Percentiles rank a stretch among this genome's conserved stretches.
Evolutionary conservation across 2,888 invertebrate genomes (phyloP).

Genomic region (Morpho helenor): DNA sequence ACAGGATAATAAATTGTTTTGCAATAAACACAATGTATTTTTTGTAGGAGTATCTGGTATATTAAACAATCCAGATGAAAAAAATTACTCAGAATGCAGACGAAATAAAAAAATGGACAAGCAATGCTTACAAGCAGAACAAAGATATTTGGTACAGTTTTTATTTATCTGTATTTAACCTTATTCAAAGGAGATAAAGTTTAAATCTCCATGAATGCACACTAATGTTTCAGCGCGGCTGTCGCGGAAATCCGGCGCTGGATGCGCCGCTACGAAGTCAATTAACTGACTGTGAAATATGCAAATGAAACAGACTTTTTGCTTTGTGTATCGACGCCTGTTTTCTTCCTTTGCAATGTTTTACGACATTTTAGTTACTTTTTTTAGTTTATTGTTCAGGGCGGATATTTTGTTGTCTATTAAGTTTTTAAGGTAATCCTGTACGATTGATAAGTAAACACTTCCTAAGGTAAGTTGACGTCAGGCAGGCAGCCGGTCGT

Average conservation of each 20-base stretch:
- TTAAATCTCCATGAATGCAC: conserved; percentile 7
- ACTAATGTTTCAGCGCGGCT: conserved; percentile 20
- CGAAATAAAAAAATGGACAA: conserved; percentile 22
- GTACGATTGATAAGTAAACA: no score
- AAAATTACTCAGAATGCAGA: conserved; percentile 4
- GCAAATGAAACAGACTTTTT: conserved; percentile 42
- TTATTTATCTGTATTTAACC: not conserved
- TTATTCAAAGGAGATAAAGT: conserved; percentile 12
- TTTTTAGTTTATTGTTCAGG: no score
- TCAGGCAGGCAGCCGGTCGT: no score
- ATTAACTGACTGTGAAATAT: conserved; percentile 60
- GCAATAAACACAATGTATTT: no score
- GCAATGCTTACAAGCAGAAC: conserved; percentile 16
- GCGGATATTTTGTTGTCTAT: no score
- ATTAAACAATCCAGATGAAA: not conserved
- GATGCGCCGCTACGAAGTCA: conserved; percentile 45
- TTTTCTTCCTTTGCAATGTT: conserved; percentile 27
- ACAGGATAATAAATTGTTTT: no score
- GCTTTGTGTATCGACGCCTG: conserved; percentile 29
- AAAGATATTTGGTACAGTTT: conserved; percentile 19
- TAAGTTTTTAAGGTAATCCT: no score
- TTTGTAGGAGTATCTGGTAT: no score
- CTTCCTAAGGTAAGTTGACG: no score
- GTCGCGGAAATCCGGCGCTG: conserved; percentile 35
- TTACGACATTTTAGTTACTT: conserved; percentile 10